Evolutionary conservation across 2,113 vertebrate genomes (phyloP).

Genomic region (Leucosticte australis): DNA sequence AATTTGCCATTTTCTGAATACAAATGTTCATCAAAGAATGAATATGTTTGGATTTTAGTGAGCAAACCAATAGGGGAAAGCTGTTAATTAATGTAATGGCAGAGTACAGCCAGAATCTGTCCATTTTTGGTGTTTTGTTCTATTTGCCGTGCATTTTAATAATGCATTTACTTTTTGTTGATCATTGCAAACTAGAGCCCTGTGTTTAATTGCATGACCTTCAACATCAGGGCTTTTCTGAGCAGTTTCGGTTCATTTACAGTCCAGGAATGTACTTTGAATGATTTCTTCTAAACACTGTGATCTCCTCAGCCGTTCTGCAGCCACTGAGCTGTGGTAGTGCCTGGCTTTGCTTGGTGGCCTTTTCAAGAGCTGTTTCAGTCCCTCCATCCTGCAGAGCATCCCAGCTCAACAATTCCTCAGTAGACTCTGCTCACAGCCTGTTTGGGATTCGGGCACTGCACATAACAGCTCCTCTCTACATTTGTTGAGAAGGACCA

Average conservation of each 20-base stretch:
- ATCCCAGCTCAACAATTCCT: neutral
- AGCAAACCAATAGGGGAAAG: neutral
- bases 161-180: neutral
- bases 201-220: neutral
- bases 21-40: neutral
- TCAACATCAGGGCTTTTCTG: neutral
- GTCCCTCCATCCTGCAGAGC: neutral
- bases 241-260: slow-evolving; percentile 1
- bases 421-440: neutral
- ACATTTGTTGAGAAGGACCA: neutral
- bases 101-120: neutral
- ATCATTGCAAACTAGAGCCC: neutral
- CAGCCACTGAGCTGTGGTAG: neutral
- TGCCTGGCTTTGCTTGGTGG: neutral
- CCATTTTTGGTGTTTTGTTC: neutral
- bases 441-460: neutral
- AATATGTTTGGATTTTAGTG: neutral
- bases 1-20: neutral
- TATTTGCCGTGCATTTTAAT: neutral
- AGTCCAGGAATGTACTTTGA: neutral
- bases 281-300: neutral
- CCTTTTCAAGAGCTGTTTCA: neutral
- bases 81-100: neutral
- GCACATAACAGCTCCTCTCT: neutral
- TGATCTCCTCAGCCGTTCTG: neutral